Evolutionary conservation across 2,888 invertebrate genomes (phyloP).

Genomic region (Tetragonula carbonaria): DNA sequence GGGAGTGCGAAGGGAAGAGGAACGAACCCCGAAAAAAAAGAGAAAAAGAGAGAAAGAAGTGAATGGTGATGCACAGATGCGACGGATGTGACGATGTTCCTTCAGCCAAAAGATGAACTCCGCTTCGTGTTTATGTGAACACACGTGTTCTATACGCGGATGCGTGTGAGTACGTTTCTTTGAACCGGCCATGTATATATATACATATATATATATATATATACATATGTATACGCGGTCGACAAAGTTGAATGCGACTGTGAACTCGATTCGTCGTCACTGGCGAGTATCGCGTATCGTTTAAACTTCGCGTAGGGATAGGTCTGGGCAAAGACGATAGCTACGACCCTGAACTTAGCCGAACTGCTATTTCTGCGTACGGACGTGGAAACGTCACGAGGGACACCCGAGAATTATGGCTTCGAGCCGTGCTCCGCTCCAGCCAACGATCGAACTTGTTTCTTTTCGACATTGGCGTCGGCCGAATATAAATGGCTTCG

Average conservation of each 20-base stretch:
- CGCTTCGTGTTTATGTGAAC: background rate
- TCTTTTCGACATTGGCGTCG: slow-evolving; percentile 10
- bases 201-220: accelerated
- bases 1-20: slow-evolving; percentile 45
- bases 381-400: slow-evolving; percentile 30
- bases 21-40: slow-evolving; percentile 44
- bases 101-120: slow-evolving; percentile 58
- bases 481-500: background rate
- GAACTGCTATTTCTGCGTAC: slow-evolving; percentile 61
- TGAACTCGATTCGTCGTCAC: background rate
- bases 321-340: slow-evolving; percentile 51
- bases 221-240: background rate
- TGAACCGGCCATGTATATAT: background rate
- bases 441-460: slow-evolving; percentile 18
- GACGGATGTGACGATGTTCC: slow-evolving; percentile 79
- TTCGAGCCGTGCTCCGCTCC: background rate
- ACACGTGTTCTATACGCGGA: background rate
- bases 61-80: slow-evolving; percentile 81
- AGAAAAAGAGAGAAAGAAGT: slow-evolving; percentile 52
- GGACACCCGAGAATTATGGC: slow-evolving; percentile 12
- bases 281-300: background rate
- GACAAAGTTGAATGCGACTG: slow-evolving; percentile 1
- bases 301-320: slow-evolving; percentile 61
- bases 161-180: slow-evolving; percentile 13
- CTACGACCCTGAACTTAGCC: slow-evolving; percentile 68